These are phyloP conservation scores for Epicampocera succincta DNA, from an alignment of 2,888 invertebrate genomes.

Conservation along the genomic window DNA sequence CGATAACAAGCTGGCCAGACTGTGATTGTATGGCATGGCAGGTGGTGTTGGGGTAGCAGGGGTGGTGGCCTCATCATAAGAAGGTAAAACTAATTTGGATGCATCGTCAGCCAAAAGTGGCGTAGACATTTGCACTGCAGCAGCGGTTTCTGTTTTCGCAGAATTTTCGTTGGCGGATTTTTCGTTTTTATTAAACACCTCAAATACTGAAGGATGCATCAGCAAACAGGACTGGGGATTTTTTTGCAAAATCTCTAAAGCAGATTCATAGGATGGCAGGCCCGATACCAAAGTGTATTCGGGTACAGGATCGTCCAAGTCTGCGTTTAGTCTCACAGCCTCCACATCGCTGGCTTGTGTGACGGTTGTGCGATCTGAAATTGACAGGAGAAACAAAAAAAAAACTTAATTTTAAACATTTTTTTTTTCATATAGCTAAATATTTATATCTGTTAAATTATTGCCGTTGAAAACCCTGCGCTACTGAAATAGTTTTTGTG, in stretches of 20 bases:
- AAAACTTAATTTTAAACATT: no score
- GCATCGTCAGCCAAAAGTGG: slow-evolving; percentile 61
- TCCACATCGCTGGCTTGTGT: slow-evolving; percentile 75
- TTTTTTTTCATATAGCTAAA: no score
- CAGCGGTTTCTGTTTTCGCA: slow-evolving; percentile 57
- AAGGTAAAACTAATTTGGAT: slow-evolving; percentile 60
- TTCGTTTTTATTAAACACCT: slow-evolving; percentile 77
- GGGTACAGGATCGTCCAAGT: slow-evolving; percentile 83
- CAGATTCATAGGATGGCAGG: slow-evolving; percentile 85
- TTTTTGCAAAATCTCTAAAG: slow-evolving; percentile 83
- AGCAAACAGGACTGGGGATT: slow-evolving; percentile 78
- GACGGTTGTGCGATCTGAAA: slow-evolving; percentile 74
- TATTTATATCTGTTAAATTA: no score
- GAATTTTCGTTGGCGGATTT: slow-evolving; percentile 67
- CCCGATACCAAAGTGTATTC: slow-evolving; percentile 86
- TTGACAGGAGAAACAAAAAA: not conserved
- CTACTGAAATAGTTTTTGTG: no score
- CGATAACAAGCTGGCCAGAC: slow-evolving; percentile 52
- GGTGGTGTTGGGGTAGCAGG: not conserved
- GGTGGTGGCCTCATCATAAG: slow-evolving; percentile 51
- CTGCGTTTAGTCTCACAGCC: slow-evolving; percentile 78
- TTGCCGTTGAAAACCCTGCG: no score
- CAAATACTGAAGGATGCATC: slow-evolving; percentile 79
- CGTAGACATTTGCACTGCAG: slow-evolving; percentile 46
- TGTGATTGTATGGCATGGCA: slow-evolving; percentile 42